Base-by-base conservation (phyloP, 2,113 vertebrate genomes). In the Tragelaphus imberbis region DNA sequence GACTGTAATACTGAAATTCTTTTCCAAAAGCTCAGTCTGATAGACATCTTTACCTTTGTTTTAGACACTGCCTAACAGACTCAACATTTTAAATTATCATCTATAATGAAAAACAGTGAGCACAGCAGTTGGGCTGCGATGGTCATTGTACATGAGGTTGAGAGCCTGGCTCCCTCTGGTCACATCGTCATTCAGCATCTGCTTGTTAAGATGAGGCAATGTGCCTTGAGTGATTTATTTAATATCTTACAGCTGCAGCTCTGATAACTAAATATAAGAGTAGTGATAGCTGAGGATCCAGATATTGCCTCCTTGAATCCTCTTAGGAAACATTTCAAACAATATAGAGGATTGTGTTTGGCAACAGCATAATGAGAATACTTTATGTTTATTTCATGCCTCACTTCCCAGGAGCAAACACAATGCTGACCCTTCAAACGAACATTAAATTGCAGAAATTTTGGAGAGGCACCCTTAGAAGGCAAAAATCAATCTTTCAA, bases 251-350 rank as follows among this genome's bases (percentile, higher is more conserved):
- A 25, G 11, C n/a, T 84, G 21, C 13, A 94, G 30, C 53, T 94
- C 27, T 61, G 86, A 88, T 84, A 88, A 96, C 89, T 84, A 97
- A 95, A 84, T 75, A 49, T 84, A 84, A 77, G 89, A 80, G 77
- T 36, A 75, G 81, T 85, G 81, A 95, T 11, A 86, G 27, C 90
- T 63, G 28, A 96, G 61, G 71, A 82, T 49, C 12, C 21, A 90
- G 80, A 88, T 27, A 93, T 33, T 82, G 55, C 49, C 27, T 81
- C 79, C 85, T 87, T 94, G 94, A 97, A 95, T 84, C 93, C 65
- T 93, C 82, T 91, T 55, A 82, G 94, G 92, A 94, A 85, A 97
- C 11, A 75, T 81, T 95, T 71, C 71, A 47, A 92, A 75, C 12
- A 68, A 80, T 56, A 85, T 27, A 89, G 68, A 93, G 58, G 65